phyloP scores from a whole-genome alignment of 2,113 vertebrate genomes.

The Orcinus orca region DNA sequence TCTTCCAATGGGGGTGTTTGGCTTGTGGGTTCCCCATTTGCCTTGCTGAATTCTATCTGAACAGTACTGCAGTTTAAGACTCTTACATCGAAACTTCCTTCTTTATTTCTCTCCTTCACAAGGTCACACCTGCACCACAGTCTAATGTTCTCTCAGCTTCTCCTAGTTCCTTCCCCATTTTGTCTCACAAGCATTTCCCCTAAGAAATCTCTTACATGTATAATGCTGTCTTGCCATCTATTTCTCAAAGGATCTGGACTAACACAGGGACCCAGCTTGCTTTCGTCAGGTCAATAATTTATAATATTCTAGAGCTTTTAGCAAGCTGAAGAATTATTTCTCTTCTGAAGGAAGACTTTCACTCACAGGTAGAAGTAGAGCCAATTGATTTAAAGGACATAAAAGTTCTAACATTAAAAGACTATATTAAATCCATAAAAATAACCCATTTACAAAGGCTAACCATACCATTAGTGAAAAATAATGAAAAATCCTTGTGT shows the following conservation, averaged over 20 bases:
- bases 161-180: background rate
- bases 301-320: background rate
- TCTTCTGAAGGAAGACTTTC: background rate
- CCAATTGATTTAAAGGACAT: background rate
- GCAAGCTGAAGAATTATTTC: background rate
- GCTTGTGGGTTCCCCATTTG: background rate
- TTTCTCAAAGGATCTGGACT: background rate
- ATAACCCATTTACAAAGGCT: slow-evolving; percentile 15
- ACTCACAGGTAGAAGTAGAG: background rate
- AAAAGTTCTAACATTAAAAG: background rate
- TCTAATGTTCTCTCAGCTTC: background rate
- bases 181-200: background rate
- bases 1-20: background rate
- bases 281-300: background rate
- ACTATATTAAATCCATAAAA: slow-evolving; percentile 21
- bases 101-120: background rate
- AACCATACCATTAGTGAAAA: slow-evolving; percentile 12
- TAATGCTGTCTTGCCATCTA: background rate
- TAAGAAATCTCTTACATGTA: background rate
- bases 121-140: background rate
- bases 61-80: background rate
- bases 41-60: background rate
- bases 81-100: background rate
- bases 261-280: background rate
- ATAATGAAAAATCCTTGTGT: slow-evolving; percentile 22